Evolutionary conservation across 2,113 vertebrate species (phyloP).

Genomic region (Cathartes aura): DNA sequence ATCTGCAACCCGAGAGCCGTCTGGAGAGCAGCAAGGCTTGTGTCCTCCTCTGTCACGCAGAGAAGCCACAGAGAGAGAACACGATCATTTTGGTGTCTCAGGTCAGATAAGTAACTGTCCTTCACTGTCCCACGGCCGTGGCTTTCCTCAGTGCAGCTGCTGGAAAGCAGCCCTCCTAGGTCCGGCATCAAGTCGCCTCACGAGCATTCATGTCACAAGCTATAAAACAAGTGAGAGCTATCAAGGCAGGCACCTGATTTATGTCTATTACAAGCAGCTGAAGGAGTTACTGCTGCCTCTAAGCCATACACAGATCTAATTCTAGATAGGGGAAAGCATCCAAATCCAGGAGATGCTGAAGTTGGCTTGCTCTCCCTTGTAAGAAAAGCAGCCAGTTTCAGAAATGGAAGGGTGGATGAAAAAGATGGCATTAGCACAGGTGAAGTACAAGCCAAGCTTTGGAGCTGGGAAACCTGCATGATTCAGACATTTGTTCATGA

Average conservation of each 20-base stretch:
- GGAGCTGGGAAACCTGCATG: background rate
- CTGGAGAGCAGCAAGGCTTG: background rate
- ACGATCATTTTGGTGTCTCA: background rate
- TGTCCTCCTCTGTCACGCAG: background rate
- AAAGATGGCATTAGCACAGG: background rate
- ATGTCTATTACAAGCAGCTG: background rate
- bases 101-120: background rate
- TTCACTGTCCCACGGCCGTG: rapidly evolving
- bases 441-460: background rate
- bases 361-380: background rate
- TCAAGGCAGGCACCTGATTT: background rate
- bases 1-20: rapidly evolving
- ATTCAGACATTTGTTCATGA: background rate
- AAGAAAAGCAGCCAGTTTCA: background rate
- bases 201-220: background rate
- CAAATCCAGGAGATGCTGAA: background rate
- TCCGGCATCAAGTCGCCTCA: background rate
- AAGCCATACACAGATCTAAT: background rate
- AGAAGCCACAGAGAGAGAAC: background rate
- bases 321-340: background rate
- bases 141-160: background rate
- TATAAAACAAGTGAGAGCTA: background rate
- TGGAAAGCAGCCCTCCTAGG: background rate
- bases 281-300: background rate
- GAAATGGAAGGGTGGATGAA: background rate